Base-by-base conservation (phyloP, 2,113 vertebrate genomes). In the Hemichromis elongatus region DNA sequence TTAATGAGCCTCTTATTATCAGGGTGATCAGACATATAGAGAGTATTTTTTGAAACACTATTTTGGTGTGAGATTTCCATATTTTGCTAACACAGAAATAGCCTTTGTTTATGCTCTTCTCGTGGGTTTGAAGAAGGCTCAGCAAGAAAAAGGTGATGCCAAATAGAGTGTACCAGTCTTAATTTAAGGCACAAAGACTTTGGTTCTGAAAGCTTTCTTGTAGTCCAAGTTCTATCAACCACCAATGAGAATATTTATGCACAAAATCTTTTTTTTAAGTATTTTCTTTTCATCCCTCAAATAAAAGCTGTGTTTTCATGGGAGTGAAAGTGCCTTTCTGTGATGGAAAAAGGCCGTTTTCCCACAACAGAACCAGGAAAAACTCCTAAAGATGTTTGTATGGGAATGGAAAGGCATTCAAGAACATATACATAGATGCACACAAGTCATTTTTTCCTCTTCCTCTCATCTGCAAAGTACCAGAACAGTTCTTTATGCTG, bases 351-450 rank as follows among this genome's bases (percentile, higher is more conserved):
- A 9, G 59, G 19, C 35, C 16, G 42, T 70, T 83, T 90, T 90
- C 90, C 85, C 89, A 93, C 92, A 93, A 91, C 87, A 81, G 86
- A 40, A 89, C 70, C 77, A 81, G 75, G 59, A 94, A 82, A 86
- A 89, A 83, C 82, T 89, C 84, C 85, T 94, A 93, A 91, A 93
- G 70, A 79, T 70, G 81, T 80, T 92, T 88, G 85, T 91, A 85
- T 92, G 90, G 54, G 90, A 94, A 88, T 45, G 80, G 80, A 83
- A 81, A 77, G 87, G 70, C 86, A 91, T 93, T 92, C 91, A 24
- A 77, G 59, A 77, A 80, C 52, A 30, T 35, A 73, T 68, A 42
- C 66, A 40, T 55, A 8, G 26, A 77, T n/a, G 52, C 61, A 57
- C 80, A 75, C 12, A 63, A 30, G 59, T 61, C 79, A 81, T 85